Conservation (phyloP, 2,888 invertebrate genomes). For the Stenolophus ochropezus region DNA sequence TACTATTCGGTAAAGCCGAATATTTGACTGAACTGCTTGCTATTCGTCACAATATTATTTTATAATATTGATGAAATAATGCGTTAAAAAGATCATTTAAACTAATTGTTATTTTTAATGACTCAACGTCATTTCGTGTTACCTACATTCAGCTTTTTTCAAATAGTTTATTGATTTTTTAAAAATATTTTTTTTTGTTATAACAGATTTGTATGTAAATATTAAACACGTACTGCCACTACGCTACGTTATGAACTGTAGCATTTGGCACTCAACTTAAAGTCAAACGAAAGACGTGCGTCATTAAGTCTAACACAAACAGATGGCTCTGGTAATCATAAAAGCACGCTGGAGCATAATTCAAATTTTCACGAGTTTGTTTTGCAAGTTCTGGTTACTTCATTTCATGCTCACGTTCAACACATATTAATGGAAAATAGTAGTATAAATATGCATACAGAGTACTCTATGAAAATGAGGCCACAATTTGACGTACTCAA, state of each 20-base stretch:
- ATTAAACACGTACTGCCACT: neutral
- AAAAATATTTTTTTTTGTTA: neutral
- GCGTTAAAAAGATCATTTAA: too few relatives aligned
- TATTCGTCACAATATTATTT: too few relatives aligned
- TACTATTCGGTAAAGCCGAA: too few relatives aligned
- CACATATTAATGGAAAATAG: neutral
- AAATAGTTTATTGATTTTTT: too few relatives aligned
- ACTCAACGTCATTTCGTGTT: too few relatives aligned
- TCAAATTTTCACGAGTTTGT: slow-evolving; percentile 5
- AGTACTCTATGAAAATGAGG: neutral
- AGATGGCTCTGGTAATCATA: slow-evolving; percentile 18
- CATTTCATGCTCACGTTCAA: neutral
- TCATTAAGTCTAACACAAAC: slow-evolving; percentile 22
- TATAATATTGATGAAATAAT: too few relatives aligned
- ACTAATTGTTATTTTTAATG: too few relatives aligned
- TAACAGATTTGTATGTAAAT: neutral
- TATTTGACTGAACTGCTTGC: too few relatives aligned
- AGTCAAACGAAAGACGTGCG: slow-evolving; percentile 19
- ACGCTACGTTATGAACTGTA: too few relatives aligned
- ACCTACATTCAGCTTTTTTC: too few relatives aligned
- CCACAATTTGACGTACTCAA: neutral
- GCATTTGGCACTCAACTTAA: slow-evolving; percentile 13
- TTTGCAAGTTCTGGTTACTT: neutral
- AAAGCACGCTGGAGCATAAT: slow-evolving; percentile 5
- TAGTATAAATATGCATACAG: neutral